Conservation (phyloP, 1,140 invertebrate genomes). For the Semibalanus balanoides region DNA sequence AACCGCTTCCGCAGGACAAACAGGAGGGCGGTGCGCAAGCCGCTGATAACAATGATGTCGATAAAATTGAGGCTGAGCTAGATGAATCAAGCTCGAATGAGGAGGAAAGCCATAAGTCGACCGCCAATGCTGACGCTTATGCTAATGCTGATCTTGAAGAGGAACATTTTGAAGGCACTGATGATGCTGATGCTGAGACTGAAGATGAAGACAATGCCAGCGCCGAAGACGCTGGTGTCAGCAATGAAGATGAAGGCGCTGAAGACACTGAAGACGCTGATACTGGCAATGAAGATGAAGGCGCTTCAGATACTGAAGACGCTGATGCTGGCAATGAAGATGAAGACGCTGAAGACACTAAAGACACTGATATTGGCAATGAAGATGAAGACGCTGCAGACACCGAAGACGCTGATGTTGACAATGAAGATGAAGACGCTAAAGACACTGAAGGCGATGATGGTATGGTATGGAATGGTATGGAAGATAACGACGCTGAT, state of each 20-base stretch:
- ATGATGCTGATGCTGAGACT: background rate
- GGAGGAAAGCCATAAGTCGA: too few relatives aligned
- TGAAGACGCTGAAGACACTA: background rate
- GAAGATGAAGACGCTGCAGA: background rate
- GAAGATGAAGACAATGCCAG: background rate
- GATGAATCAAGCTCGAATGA: too few relatives aligned
- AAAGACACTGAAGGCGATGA: background rate
- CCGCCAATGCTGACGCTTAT: background rate
- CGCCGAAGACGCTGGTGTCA: background rate
- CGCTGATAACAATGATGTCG: background rate
- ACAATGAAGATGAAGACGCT: background rate
- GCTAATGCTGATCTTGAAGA: conserved; percentile 2
- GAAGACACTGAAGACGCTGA: conserved; percentile 5
- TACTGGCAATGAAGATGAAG: background rate
- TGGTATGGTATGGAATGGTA: background rate
- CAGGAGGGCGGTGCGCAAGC: background rate
- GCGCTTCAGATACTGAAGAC: too few relatives aligned
- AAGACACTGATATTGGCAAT: background rate
- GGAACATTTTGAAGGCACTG: background rate
- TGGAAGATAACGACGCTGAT: background rate
- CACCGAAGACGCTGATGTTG: background rate
- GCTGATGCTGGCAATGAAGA: background rate
- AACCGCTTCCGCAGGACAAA: background rate
- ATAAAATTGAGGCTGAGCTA: too few relatives aligned
- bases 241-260: background rate